These are phyloP conservation scores for Drosophila pseudoobscura DNA, from an alignment of 1,140 invertebrate species.

Conservation along the genomic window DNA sequence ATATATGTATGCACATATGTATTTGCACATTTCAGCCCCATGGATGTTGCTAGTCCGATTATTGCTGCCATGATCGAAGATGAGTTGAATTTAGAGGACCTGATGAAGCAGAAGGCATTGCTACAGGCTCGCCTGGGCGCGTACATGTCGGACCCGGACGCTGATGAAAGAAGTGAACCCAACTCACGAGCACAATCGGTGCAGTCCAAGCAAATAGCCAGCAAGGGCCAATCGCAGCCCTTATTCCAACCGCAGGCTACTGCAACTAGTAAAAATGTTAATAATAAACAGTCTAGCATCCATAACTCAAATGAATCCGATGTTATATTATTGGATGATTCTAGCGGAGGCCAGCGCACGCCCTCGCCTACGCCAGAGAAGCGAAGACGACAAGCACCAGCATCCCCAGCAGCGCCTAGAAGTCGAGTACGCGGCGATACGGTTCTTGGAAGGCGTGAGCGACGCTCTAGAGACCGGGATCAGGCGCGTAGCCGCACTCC, in stretches of 20 bases:
- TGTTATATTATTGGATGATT: constrained; percentile 84
- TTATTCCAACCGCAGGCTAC: constrained; percentile 53
- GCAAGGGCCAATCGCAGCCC: constrained; percentile 8
- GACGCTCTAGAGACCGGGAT: constrained; percentile 42
- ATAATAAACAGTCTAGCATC: constrained; percentile 78
- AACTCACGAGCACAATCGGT: constrained; percentile 6
- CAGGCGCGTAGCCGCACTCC: constrained; percentile 58
- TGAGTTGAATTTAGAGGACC: constrained; percentile 93
- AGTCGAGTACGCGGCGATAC: constrained; percentile 44
- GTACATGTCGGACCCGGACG: constrained; percentile 85
- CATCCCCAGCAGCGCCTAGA: constrained; percentile 23
- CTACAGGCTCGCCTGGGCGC: constrained; percentile 87
- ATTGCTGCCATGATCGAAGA: constrained; percentile 89
- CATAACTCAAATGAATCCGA: constrained; percentile 82
- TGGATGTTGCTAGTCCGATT: constrained; percentile 90
- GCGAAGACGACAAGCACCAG: constrained; percentile 59
- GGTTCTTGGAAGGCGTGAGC: constrained; percentile 32
- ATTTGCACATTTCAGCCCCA: constrained; percentile 84
- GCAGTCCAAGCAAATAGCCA: background rate
- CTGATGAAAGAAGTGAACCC: constrained; percentile 53
- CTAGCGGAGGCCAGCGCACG: constrained; percentile 79
- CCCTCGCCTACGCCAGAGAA: constrained; percentile 63
- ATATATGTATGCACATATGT: background rate
- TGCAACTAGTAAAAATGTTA: constrained; percentile 80
- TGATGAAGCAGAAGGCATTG: constrained; percentile 93